phyloP scores from a whole-genome alignment of 2,113 vertebrate species.

The Epinephelus moara region DNA sequence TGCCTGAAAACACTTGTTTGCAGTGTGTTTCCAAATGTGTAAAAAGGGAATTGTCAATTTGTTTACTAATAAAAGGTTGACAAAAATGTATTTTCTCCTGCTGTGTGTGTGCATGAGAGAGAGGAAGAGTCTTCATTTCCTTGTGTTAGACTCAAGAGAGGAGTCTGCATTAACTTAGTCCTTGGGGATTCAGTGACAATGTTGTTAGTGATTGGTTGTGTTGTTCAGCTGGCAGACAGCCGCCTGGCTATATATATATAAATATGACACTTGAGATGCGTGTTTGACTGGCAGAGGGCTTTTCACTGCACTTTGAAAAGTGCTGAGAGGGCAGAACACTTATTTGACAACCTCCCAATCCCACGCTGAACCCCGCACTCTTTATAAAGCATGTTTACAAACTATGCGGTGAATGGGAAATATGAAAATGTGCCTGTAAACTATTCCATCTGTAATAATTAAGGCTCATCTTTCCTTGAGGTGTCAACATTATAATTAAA shows the following conservation, averaged over 20 bases:
- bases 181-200: conserved; percentile 52
- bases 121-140: neutral
- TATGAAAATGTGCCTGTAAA: neutral
- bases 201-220: conserved; percentile 56
- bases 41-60: conserved; percentile 87
- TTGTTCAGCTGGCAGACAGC: conserved; percentile 42
- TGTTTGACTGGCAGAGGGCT: conserved; percentile 43
- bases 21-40: conserved; percentile 84
- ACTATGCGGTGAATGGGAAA: neutral
- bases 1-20: conserved; percentile 73
- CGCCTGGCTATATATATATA: conserved; percentile 58
- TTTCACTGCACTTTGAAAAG: conserved; percentile 63
- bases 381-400: neutral
- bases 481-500: neutral
- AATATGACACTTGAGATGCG: conserved; percentile 72
- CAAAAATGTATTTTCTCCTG: conserved; percentile 13
- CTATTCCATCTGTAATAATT: neutral
- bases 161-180: conserved; percentile 15
- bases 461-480: neutral
- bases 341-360: neutral
- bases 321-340: conserved; percentile 36
- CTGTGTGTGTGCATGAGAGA: neutral
- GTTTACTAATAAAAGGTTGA: conserved; percentile 92
- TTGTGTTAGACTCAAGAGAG: neutral
- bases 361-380: neutral